A percentile compares a stretch with the other conserved stretches of the same genome.
These are phyloP conservation scores for Otus scops DNA, from an alignment of 2,797 vertebrate genomes.

Conservation along the genomic window DNA sequence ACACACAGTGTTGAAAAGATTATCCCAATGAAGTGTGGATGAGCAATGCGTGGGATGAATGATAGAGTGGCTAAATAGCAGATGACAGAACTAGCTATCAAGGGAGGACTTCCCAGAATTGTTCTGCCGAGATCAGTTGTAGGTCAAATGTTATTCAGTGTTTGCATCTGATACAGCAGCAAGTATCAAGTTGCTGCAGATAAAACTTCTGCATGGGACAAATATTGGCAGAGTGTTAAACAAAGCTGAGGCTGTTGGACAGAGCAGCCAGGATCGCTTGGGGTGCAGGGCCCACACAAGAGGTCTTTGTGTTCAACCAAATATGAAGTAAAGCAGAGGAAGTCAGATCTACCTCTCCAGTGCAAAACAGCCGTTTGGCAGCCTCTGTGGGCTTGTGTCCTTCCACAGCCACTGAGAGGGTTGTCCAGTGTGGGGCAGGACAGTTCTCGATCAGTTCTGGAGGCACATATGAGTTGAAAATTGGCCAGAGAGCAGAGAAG, in stretches of 20 bases:
- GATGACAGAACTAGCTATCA: background rate
- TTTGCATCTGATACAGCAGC: background rate
- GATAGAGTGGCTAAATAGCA: background rate
- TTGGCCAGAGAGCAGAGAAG: background rate
- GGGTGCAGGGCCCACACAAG: background rate
- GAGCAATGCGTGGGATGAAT: accelerated
- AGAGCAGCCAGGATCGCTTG: background rate
- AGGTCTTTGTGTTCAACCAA: background rate
- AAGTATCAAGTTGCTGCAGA: background rate
- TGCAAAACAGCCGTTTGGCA: background rate
- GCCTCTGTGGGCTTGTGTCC: background rate
- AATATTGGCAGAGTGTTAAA: background rate
- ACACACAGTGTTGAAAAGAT: background rate
- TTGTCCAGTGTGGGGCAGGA: background rate
- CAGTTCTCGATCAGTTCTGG: background rate
- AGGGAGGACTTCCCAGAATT: background rate
- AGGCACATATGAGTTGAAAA: accelerated
- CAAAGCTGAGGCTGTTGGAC: background rate
- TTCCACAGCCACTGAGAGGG: background rate
- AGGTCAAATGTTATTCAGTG: background rate
- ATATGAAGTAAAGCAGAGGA: background rate
- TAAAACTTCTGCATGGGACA: background rate
- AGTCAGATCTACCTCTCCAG: background rate
- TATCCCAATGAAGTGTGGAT: background rate
- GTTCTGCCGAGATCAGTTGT: background rate